These are phyloP conservation scores for Synanthedon myopaeformis DNA, from an alignment of 2,888 invertebrate species.

Conservation along the genomic window DNA sequence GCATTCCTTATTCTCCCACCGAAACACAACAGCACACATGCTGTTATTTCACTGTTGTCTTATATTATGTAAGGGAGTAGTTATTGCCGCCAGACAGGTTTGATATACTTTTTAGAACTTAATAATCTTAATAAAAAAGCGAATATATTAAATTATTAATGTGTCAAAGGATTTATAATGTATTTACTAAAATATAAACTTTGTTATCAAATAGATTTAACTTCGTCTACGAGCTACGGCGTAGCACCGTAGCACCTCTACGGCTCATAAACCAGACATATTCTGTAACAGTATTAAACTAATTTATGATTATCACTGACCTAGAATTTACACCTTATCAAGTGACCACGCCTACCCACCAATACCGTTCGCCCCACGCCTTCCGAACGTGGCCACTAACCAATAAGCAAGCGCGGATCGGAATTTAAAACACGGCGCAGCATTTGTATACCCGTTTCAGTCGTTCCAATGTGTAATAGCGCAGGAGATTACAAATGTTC, in stretches of 20 bases:
- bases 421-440: slow-evolving; percentile 41
- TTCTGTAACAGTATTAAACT: slow-evolving; percentile 36
- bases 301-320: slow-evolving; percentile 47
- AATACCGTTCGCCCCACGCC: slow-evolving; percentile 49
- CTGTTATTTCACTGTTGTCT: too few species aligned
- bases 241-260: slow-evolving; percentile 36
- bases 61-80: too few species aligned
- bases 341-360: slow-evolving; percentile 53
- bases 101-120: too few species aligned
- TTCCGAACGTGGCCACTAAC: slow-evolving; percentile 41
- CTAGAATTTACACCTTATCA: slow-evolving; percentile 40
- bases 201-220: too few species aligned
- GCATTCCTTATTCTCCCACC: too few species aligned
- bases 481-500: slow-evolving; percentile 7
- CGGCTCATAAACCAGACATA: slow-evolving; percentile 27
- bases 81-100: too few species aligned
- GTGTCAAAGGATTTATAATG: too few species aligned
- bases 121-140: too few species aligned
- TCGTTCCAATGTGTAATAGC: slow-evolving; percentile 22
- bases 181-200: too few species aligned
- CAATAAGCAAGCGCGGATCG: slow-evolving; percentile 52
- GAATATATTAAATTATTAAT: too few species aligned
- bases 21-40: too few species aligned
- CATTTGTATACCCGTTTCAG: slow-evolving; percentile 43
- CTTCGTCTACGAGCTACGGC: slow-evolving; percentile 25